A percentile compares a stretch with the other conserved stretches of the same genome.
Conservation (phyloP, 2,888 invertebrate genomes). For the Apodemia zela region DNA sequence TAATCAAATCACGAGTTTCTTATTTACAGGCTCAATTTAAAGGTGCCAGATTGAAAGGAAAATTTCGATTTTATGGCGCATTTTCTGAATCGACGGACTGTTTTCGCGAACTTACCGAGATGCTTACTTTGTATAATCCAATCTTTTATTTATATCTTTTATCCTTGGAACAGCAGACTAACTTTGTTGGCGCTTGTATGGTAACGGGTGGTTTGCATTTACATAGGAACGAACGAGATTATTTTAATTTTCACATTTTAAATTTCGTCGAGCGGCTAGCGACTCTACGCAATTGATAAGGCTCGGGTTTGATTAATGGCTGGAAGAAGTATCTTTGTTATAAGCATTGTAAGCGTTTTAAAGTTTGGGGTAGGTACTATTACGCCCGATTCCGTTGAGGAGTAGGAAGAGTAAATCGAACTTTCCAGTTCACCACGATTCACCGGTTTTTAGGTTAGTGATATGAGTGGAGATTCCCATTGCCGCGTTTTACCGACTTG, state of each 20-base stretch:
- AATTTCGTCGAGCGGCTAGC: no score
- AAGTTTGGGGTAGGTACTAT: no score
- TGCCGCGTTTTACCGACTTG: no score
- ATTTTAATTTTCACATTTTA: neutral
- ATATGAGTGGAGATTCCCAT: no score
- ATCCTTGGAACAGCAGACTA: conserved; percentile 23
- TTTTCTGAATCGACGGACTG: conserved; percentile 34
- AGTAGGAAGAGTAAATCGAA: no score
- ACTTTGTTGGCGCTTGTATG: conserved; percentile 21
- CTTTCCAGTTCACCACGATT: no score
- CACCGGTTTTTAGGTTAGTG: no score
- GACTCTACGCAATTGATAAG: no score
- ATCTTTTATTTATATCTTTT: conserved; percentile 46
- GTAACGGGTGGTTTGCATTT: neutral
- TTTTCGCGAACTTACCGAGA: conserved; percentile 33
- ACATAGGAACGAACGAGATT: neutral
- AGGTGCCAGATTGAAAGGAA: conserved; percentile 28
- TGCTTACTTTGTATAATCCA: conserved; percentile 37
- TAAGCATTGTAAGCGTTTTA: no score
- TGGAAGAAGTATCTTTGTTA: no score
- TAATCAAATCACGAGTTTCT: conserved; percentile 36
- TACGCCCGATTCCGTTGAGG: no score
- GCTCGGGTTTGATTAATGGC: no score
- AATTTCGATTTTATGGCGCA: conserved; percentile 39
- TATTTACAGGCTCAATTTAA: conserved; percentile 38